Conservation (phyloP, 2,888 invertebrate species). For the Diarsia rubi region DNA sequence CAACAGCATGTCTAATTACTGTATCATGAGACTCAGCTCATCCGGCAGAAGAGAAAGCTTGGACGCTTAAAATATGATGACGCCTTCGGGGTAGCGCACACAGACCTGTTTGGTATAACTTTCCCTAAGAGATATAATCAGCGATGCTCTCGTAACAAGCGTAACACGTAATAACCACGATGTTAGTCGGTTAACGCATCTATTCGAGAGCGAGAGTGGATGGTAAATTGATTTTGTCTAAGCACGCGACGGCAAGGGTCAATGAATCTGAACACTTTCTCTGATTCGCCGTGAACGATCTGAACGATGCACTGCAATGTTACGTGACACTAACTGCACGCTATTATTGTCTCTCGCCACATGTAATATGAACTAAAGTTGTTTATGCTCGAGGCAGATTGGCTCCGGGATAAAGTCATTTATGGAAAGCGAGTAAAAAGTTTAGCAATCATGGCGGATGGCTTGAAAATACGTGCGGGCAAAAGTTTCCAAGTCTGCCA, state of each 20-base stretch:
- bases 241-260: conserved; percentile 86
- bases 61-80: conserved; percentile 64
- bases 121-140: conserved; percentile 85
- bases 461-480: conserved; percentile 40
- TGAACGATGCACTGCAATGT: conserved; percentile 63
- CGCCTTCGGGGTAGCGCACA: conserved; percentile 68
- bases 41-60: conserved; percentile 59
- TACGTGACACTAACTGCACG: conserved; percentile 63
- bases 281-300: conserved; percentile 69
- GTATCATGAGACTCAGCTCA: conserved; percentile 38
- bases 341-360: conserved; percentile 58
- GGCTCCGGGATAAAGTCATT: conserved; percentile 46
- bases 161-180: conserved; percentile 79
- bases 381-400: conserved; percentile 26
- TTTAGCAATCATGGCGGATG: conserved; percentile 47
- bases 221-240: conserved; percentile 85
- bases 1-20: conserved; percentile 42
- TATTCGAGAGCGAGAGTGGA: conserved; percentile 85
- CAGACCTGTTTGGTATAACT: conserved; percentile 75
- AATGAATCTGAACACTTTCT: conserved; percentile 85
- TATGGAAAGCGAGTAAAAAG: conserved; percentile 59
- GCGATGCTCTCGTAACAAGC: conserved; percentile 78
- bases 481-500: conserved; percentile 17
- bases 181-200: conserved; percentile 76
- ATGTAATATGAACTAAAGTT: conserved; percentile 56